phyloP scores from a whole-genome alignment of 2,113 vertebrate species.

The cat (Felis catus) region F.catus_Fca126_mat1.0 CM031417.1:139733501-139734000 shows the following conservation, averaged over 20 bases:
- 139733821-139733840: too few relatives aligned
- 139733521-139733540: constrained; percentile 71
- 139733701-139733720: background rate
- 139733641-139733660: background rate
- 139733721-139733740: background rate
- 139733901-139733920: too few relatives aligned
- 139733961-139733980: too few relatives aligned
- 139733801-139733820: background rate
- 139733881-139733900: too few relatives aligned
- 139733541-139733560: constrained; percentile 77
- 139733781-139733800: background rate
- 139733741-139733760: background rate
- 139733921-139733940: too few relatives aligned
- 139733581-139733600: background rate
- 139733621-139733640: background rate
- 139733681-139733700: background rate
- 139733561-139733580: constrained; percentile 74
- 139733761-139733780: background rate
- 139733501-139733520: constrained; percentile 76
- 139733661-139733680: background rate
- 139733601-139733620: background rate
- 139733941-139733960: too few relatives aligned
- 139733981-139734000: too few relatives aligned
- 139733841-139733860: too few relatives aligned
- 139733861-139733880: too few relatives aligned